phyloP scores from a whole-genome alignment of 2,113 vertebrate genomes.

The Atherinomorus stipes region DNA sequence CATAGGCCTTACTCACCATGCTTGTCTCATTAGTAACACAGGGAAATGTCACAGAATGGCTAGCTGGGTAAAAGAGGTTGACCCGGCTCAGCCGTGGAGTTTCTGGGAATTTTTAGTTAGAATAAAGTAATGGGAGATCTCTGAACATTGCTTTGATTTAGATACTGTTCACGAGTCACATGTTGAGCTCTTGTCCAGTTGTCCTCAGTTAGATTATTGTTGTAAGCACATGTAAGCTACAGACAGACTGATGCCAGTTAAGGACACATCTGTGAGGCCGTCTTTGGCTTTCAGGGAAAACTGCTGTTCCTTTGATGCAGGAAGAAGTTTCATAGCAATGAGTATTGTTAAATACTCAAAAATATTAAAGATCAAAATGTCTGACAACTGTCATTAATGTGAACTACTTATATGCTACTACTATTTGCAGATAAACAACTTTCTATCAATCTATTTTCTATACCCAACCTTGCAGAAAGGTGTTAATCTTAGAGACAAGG shows the following conservation, averaged over 20 bases:
- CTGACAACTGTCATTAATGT: neutral
- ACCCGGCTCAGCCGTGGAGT: slow-evolving; percentile 50
- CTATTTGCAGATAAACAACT: too few species aligned
- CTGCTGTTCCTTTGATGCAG: neutral
- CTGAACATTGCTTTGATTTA: slow-evolving; percentile 14
- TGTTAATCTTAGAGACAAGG: too few species aligned
- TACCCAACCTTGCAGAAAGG: too few species aligned
- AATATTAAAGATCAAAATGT: slow-evolving; percentile 14
- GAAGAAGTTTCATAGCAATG: slow-evolving; percentile 19
- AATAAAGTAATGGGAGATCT: slow-evolving; percentile 33
- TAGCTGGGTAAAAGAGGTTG: slow-evolving; percentile 62
- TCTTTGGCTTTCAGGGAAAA: neutral
- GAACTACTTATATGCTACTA: too few species aligned
- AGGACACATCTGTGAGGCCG: neutral
- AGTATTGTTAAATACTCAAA: too few species aligned
- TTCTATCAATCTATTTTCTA: too few species aligned
- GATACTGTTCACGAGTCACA: slow-evolving; percentile 8
- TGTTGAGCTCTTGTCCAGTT: neutral
- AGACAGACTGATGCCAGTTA: neutral
- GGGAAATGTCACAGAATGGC: slow-evolving; percentile 65
- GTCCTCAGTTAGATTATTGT: neutral
- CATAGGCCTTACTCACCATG: slow-evolving; percentile 50
- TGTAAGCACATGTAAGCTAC: neutral
- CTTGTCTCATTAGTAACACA: slow-evolving; percentile 78
- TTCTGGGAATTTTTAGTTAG: slow-evolving; percentile 39